phyloP scores from a whole-genome alignment of 2,113 vertebrate genomes.

The Kryptolebias marmoratus region DNA sequence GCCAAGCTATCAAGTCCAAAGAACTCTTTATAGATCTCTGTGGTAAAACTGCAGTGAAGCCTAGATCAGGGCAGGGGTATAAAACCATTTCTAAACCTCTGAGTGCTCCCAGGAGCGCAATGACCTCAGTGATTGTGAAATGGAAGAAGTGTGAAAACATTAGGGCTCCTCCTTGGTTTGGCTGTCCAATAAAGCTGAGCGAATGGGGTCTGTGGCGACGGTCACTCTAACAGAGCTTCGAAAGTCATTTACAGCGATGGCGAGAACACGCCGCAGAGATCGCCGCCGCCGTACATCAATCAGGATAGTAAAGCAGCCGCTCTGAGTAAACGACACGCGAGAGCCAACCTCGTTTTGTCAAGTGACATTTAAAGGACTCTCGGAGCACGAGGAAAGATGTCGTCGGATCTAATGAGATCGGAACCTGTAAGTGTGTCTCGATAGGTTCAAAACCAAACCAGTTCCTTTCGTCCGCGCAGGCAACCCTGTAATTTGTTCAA shows the following conservation, averaged over 20 bases:
- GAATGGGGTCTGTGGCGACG: neutral
- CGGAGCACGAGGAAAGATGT: neutral
- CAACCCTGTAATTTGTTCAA: too few species aligned
- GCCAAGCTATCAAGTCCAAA: neutral
- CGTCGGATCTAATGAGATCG: neutral
- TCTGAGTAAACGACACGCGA: neutral
- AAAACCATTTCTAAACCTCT: constrained; percentile 20
- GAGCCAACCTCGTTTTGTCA: neutral
- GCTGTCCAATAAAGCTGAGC: constrained; percentile 21
- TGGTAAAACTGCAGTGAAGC: constrained; percentile 1
- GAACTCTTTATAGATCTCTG: constrained; percentile 7
- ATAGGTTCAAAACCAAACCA: neutral
- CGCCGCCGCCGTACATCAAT: constrained; percentile 1
- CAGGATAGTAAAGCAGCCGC: constrained; percentile 4
- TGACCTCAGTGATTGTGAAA: constrained; percentile 22
- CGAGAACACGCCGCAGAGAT: constrained; percentile 3
- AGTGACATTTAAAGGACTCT: constrained; percentile 10
- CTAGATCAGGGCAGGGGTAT: neutral
- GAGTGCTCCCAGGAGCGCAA: constrained; percentile 25
- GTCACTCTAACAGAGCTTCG: constrained; percentile 1
- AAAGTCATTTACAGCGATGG: neutral
- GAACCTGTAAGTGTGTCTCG: neutral
- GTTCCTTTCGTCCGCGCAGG: too few species aligned
- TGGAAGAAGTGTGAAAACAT: constrained; percentile 18
- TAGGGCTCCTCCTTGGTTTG: constrained; percentile 10